Percentiles rank a stretch among this genome's conserved stretches.
These are phyloP conservation scores for Porites lutea DNA, from an alignment of 64 coral and sea anemone species.

Conservation along the genomic window DNA sequence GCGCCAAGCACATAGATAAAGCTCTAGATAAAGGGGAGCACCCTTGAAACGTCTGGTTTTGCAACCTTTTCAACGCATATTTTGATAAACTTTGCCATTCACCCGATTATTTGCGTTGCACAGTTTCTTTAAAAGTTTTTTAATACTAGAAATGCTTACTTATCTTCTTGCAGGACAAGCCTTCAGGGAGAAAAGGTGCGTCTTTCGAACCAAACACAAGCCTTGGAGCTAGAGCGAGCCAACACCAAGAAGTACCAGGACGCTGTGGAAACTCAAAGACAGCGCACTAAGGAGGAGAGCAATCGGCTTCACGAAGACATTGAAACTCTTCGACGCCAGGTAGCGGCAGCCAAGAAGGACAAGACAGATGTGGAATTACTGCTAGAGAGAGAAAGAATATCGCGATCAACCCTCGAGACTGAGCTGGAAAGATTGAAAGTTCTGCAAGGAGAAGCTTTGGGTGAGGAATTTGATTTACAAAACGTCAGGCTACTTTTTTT, in stretches of 20 bases:
- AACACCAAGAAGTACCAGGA: constrained; percentile 90
- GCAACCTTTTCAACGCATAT: too few relatives aligned
- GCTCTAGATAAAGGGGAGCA: too few relatives aligned
- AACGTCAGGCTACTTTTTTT: not conserved
- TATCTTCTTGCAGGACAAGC: constrained; percentile 54
- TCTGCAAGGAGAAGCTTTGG: constrained; percentile 71
- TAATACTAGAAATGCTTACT: too few relatives aligned
- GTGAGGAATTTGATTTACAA: constrained; percentile 17
- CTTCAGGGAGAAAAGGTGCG: constrained; percentile 87
- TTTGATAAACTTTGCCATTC: too few relatives aligned
- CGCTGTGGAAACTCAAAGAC: constrained; percentile 72
- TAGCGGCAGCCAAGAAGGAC: constrained; percentile 48
- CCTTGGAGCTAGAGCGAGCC: constrained; percentile 83
- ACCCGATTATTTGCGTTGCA: too few relatives aligned
- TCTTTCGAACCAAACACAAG: constrained; percentile 77
- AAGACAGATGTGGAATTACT: constrained; percentile 81
- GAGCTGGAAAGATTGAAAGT: constrained; percentile 83
- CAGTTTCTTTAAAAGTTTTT: too few relatives aligned
- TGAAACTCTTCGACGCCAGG: constrained; percentile 73
- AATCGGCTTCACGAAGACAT: constrained; percentile 53
- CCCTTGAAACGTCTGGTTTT: too few relatives aligned
- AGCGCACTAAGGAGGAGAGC: constrained; percentile 71
- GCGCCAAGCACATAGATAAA: too few relatives aligned
- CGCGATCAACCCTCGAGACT: constrained; percentile 75
- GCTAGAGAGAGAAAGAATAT: constrained; percentile 78